These are phyloP conservation scores for Bombus polaris DNA, from an alignment of 1,140 invertebrate genomes.

Conservation along the genomic window DNA sequence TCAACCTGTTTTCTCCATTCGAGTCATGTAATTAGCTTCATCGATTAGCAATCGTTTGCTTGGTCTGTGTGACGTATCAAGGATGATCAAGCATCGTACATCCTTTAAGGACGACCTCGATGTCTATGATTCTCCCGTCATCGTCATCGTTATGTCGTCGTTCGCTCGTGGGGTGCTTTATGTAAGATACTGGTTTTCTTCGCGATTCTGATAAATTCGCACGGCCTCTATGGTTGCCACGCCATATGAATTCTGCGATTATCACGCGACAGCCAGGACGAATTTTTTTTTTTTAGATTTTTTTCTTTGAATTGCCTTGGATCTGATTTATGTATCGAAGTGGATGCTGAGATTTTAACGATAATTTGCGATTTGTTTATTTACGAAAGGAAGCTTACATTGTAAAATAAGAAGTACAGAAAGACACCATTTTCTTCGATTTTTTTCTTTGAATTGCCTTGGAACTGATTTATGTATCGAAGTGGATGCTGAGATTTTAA, in stretches of 20 bases:
- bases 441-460: background rate
- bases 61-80: background rate
- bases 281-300: background rate
- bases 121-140: background rate
- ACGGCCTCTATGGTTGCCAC: background rate
- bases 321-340: background rate
- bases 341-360: background rate
- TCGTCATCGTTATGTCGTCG: background rate
- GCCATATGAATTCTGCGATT: background rate
- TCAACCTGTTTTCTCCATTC: background rate
- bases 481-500: background rate
- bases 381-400: too few relatives aligned
- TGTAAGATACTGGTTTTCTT: slow-evolving; percentile 32
- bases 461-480: background rate
- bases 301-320: background rate
- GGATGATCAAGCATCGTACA: background rate
- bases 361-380: background rate
- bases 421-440: too few relatives aligned
- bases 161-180: slow-evolving; percentile 22
- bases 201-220: background rate
- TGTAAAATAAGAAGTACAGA: too few relatives aligned
- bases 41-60: background rate
- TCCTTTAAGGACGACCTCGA: slow-evolving; percentile 1
- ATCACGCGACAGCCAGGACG: background rate
- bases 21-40: slow-evolving; percentile 2